Percentiles rank a stretch among this genome's conserved stretches.
These are phyloP conservation scores for Rhinophrynus dorsalis DNA, from an alignment of 2,797 vertebrate genomes.

Conservation along the genomic window DNA sequence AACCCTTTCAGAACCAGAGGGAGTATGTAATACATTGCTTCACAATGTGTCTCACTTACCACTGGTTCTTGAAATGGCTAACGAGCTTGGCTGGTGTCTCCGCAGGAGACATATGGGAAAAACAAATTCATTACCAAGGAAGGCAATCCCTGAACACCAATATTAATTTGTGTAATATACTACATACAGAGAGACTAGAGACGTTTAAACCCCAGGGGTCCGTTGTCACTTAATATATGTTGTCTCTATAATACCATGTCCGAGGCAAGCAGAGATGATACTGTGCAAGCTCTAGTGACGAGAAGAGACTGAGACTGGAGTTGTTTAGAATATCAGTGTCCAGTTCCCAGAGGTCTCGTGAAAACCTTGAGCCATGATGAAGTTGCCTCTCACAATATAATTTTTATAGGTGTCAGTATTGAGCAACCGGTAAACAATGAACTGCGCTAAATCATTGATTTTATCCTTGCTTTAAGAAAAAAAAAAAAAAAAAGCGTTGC, in stretches of 20 bases:
- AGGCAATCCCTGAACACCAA: neutral
- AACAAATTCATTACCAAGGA: neutral
- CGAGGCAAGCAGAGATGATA: conserved; percentile 7
- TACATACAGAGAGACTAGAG: conserved; percentile 10
- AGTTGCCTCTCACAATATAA: conserved; percentile 9
- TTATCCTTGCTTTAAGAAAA: too few relatives aligned
- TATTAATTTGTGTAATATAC: conserved; percentile 24
- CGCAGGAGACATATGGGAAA: neutral
- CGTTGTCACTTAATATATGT: neutral
- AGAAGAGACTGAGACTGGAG: conserved; percentile 4
- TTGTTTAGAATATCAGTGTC: conserved; percentile 7
- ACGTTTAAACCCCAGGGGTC: conserved; percentile 9
- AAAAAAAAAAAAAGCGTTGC: too few relatives aligned
- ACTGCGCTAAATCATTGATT: neutral
- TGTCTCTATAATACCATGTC: conserved; percentile 25
- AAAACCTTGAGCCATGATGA: conserved; percentile 8
- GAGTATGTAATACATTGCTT: too few relatives aligned
- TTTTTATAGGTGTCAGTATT: conserved; percentile 3
- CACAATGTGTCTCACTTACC: too few relatives aligned
- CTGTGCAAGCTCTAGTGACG: neutral
- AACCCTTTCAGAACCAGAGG: too few relatives aligned
- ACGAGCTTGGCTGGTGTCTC: too few relatives aligned
- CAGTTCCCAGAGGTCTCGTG: conserved; percentile 28
- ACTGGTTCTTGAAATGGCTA: too few relatives aligned
- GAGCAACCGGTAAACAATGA: conserved; percentile 5